A percentile compares a stretch with the other conserved stretches of the same genome.
Conservation (phyloP, 2,113 vertebrate genomes). For the Bujurquina vittata region DNA sequence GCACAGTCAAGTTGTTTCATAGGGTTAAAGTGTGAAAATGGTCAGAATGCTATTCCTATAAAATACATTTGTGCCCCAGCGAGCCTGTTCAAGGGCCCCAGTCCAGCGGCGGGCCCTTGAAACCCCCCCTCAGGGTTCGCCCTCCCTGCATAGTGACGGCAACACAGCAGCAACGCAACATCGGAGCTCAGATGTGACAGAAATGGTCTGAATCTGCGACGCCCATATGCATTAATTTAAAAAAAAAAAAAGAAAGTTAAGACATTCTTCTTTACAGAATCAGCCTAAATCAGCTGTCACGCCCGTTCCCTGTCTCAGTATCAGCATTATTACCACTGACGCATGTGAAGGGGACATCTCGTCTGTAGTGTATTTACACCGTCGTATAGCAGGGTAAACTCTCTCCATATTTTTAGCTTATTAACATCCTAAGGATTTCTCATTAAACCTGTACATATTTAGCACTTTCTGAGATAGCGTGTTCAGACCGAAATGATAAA, state of each 20-base stretch:
- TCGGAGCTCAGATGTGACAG: constrained; percentile 30
- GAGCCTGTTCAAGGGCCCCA: neutral
- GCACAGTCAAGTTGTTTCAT: constrained; percentile 8
- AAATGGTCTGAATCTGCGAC: constrained; percentile 16
- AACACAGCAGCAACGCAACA: constrained; percentile 25
- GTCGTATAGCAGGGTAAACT: constrained; percentile 24
- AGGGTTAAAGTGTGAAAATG: constrained; percentile 9
- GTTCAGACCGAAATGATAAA: constrained; percentile 11
- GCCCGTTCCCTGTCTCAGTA: constrained; percentile 5
- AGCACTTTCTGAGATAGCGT: constrained; percentile 21
- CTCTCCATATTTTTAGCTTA: constrained; percentile 24
- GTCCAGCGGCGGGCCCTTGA: neutral
- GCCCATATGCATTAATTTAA: neutral
- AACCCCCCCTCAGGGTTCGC: neutral
- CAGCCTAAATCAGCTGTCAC: constrained; percentile 2
- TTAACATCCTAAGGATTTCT: constrained; percentile 40
- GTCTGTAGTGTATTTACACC: constrained; percentile 11
- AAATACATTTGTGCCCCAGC: neutral
- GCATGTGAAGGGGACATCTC: constrained; percentile 10
- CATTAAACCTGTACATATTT: constrained; percentile 51
- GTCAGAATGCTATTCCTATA: neutral
- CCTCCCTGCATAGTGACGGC: constrained; percentile 41
- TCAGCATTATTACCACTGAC: neutral
- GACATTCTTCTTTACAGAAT: constrained; percentile 58
- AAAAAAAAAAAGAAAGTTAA: constrained; percentile 24